Conservation (phyloP, 2,888 invertebrate species). For the Tipula lateralis region DNA sequence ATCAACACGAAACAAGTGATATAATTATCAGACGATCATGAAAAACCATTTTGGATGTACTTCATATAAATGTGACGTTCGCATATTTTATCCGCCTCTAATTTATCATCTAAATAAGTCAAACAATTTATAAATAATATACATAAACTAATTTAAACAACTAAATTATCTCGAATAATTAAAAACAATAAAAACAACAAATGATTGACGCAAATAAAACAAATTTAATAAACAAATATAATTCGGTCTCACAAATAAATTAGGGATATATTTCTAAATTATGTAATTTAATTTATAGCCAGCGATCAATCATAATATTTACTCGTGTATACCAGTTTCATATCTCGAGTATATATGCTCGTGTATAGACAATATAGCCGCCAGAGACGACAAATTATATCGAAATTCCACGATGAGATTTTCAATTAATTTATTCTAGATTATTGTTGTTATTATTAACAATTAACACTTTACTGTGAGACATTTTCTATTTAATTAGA, state of each 20-base stretch:
- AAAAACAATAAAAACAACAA: background rate
- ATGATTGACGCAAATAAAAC: constrained; percentile 24
- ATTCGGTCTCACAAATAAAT: constrained; percentile 24
- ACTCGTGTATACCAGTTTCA: too few relatives aligned
- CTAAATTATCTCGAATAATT: background rate
- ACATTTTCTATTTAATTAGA: constrained; percentile 1
- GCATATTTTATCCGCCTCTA: background rate
- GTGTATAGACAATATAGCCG: background rate
- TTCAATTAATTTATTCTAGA: constrained; percentile 4
- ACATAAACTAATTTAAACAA: constrained; percentile 12
- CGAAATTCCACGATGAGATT: background rate
- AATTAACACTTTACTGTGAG: background rate
- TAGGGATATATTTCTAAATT: constrained; percentile 4
- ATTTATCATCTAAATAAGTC: background rate
- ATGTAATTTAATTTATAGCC: background rate
- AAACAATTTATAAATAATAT: background rate
- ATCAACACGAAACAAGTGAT: background rate
- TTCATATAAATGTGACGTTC: background rate
- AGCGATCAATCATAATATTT: background rate
- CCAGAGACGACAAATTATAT: background rate
- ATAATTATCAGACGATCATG: background rate
- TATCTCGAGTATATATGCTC: too few relatives aligned
- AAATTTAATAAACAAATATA: background rate
- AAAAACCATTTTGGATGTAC: background rate
- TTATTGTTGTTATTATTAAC: constrained; percentile 4